A percentile compares a stretch with the other conserved stretches of the same genome.
These are phyloP conservation scores for Stratiomys singularior DNA, from an alignment of 2,888 invertebrate species.

Conservation along the genomic window DNA sequence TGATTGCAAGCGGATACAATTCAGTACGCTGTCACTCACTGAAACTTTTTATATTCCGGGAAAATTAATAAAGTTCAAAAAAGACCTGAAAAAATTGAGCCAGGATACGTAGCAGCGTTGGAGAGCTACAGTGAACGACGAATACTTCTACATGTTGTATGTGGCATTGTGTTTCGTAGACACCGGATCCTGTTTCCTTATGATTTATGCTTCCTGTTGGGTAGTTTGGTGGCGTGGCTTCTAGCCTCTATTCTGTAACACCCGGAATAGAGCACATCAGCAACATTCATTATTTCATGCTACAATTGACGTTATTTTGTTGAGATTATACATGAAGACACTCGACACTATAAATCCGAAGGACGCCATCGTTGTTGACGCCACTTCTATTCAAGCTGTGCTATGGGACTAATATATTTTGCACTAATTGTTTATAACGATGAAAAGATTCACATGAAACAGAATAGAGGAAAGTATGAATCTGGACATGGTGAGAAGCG, in stretches of 20 bases:
- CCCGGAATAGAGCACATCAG: neutral
- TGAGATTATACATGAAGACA: conserved; percentile 36
- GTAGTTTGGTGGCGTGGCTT: neutral
- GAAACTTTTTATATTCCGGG: neutral
- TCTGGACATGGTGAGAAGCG: too few relatives aligned
- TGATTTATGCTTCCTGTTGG: conserved; percentile 23
- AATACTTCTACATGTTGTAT: conserved; percentile 8
- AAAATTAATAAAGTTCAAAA: conserved; percentile 31
- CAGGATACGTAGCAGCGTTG: neutral
- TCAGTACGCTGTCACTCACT: neutral
- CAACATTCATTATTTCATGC: conserved; percentile 24
- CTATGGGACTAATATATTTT: too few relatives aligned
- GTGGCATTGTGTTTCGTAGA: conserved; percentile 16
- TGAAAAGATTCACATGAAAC: too few relatives aligned
- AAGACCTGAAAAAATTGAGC: neutral
- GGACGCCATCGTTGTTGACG: conserved; percentile 25
- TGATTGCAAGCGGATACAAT: conserved; percentile 14
- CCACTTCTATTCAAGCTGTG: neutral
- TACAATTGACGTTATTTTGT: conserved; percentile 34
- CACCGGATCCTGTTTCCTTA: conserved; percentile 3
- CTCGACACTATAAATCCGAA: conserved; percentile 39
- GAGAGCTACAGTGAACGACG: neutral
- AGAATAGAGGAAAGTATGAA: too few relatives aligned
- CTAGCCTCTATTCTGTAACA: neutral
- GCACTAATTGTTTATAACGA: too few relatives aligned